A percentile compares a stretch with the other conserved stretches of the same genome.
Evolutionary conservation across 2,113 vertebrate genomes (phyloP).

Genomic region (Hippopotamus amphibius): DNA sequence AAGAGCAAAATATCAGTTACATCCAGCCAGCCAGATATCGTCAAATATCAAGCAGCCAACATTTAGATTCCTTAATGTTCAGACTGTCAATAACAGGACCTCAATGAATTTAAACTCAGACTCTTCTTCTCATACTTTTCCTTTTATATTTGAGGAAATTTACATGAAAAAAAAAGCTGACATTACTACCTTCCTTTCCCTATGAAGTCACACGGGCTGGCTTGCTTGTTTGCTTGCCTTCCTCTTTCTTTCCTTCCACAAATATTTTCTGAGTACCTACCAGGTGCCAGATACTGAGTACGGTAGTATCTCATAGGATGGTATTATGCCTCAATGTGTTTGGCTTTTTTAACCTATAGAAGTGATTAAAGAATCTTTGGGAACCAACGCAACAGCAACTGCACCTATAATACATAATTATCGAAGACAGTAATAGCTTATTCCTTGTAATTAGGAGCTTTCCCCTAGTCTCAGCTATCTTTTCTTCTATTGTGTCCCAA

Average conservation of each 20-base stretch:
- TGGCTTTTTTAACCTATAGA: not conserved
- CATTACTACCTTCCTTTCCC: not conserved
- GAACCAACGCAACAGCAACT: not conserved
- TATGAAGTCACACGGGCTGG: not conserved
- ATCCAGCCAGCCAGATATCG: constrained; percentile 49
- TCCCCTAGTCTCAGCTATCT: not conserved
- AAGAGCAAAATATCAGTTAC: constrained; percentile 72
- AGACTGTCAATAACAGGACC: constrained; percentile 39
- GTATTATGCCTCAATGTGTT: not conserved
- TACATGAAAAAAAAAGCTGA: not conserved
- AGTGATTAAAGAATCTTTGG: not conserved
- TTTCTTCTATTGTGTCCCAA: not conserved
- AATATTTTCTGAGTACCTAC: not conserved
- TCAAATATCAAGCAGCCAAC: constrained; percentile 73
- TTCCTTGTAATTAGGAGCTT: not conserved
- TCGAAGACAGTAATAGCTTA: not conserved
- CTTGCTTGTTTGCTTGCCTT: not conserved
- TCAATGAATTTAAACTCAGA: constrained; percentile 44
- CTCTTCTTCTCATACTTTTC: not conserved
- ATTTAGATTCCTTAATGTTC: constrained; percentile 62
- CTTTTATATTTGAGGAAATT: constrained; percentile 22
- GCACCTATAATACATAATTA: constrained; percentile 3
- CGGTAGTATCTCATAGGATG: not conserved
- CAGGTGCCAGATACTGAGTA: not conserved
- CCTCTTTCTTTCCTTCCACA: not conserved